phyloP scores from a whole-genome alignment of 2,113 vertebrate species.

The Plotosus lineatus region DNA sequence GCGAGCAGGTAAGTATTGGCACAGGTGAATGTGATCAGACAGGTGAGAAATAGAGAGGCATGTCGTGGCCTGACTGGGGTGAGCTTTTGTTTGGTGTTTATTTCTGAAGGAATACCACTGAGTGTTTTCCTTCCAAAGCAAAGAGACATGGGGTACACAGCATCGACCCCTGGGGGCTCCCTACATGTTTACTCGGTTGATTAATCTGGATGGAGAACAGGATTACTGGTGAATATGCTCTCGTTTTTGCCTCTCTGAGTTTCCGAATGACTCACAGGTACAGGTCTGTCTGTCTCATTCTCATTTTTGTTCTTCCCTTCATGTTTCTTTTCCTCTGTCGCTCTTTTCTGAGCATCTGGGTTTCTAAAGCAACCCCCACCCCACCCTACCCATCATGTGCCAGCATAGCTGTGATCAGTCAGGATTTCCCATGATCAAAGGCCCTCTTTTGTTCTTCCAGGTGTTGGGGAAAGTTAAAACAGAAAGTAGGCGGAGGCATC shows the following conservation, averaged over 20 bases:
- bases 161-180: slow-evolving; percentile 27
- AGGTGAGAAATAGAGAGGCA: slow-evolving; percentile 50
- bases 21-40: slow-evolving; percentile 54
- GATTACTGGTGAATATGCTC: slow-evolving; percentile 44
- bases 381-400: slow-evolving; percentile 48
- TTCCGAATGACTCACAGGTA: slow-evolving; percentile 1
- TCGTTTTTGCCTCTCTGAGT: slow-evolving; percentile 34
- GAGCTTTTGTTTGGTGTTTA: slow-evolving; percentile 51
- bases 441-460: slow-evolving; percentile 74
- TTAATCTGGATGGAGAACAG: slow-evolving; percentile 48
- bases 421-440: slow-evolving; percentile 77
- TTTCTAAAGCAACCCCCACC: slow-evolving; percentile 34
- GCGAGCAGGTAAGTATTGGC: slow-evolving; percentile 55
- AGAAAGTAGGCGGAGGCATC: slow-evolving; percentile 58
- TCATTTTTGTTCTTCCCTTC: not conserved
- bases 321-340: not conserved
- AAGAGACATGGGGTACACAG: slow-evolving; percentile 24
- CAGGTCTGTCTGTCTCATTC: not conserved
- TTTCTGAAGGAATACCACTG: slow-evolving; percentile 36
- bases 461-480: slow-evolving; percentile 74
- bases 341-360: slow-evolving; percentile 54
- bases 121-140: slow-evolving; percentile 25
- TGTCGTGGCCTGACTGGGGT: slow-evolving; percentile 38
- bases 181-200: slow-evolving; percentile 44
- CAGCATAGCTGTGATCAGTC: slow-evolving; percentile 64